Percentiles rank a stretch among this genome's conserved stretches.
Evolutionary conservation across 2,888 invertebrate species (phyloP).

Genomic region (Mythimna pallens): DNA sequence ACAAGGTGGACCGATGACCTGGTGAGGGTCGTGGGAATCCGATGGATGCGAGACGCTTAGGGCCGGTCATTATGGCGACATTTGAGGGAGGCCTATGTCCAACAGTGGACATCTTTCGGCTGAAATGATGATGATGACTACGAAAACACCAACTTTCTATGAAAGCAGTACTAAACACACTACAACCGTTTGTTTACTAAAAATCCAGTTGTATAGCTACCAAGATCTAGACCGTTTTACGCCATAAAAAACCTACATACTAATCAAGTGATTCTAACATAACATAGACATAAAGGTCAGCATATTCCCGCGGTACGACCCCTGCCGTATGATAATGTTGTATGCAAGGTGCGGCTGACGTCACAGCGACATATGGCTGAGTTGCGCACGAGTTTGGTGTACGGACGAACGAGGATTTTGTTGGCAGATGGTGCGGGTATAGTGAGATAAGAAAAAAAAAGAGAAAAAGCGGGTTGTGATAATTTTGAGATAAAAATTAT

Average conservation of each 20-base stretch:
- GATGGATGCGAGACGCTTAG: no score
- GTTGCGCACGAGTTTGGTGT: conserved; percentile 41
- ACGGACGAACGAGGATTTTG: conserved; percentile 31
- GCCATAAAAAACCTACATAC: not conserved
- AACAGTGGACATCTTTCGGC: no score
- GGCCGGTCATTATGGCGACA: no score
- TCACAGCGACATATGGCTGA: conserved; percentile 66
- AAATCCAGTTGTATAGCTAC: conserved; percentile 22
- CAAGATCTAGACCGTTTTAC: conserved; percentile 19
- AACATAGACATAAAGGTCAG: conserved; percentile 64
- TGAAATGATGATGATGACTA: not conserved
- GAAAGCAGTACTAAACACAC: not conserved
- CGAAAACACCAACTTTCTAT: not conserved
- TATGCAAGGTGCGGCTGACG: conserved; percentile 71
- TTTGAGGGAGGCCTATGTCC: no score
- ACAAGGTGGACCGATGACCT: accelerated
- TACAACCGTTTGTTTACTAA: conserved; percentile 5
- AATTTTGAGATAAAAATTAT: not conserved
- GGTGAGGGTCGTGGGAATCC: no score
- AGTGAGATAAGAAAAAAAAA: not conserved
- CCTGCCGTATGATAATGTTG: conserved; percentile 52
- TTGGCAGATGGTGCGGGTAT: not conserved
- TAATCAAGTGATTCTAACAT: conserved; percentile 44
- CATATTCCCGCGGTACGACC: conserved; percentile 66
- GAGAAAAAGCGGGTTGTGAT: not conserved